Conservation (phyloP, 2,113 vertebrate species). For the Nesospiza acunhae region DNA sequence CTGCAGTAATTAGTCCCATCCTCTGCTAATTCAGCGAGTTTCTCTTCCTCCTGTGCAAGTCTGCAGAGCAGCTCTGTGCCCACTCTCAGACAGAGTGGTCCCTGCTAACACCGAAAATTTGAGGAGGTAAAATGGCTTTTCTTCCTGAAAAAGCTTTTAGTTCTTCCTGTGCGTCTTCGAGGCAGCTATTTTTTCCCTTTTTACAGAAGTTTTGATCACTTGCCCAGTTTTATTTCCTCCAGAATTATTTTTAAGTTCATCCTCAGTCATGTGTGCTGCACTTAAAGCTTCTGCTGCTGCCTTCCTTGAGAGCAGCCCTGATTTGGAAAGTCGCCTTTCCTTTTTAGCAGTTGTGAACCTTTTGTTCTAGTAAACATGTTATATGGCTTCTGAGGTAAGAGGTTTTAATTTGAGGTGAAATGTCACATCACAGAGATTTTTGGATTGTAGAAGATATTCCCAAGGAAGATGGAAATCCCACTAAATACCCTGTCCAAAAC, state of each 20-base stretch:
- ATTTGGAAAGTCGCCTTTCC: background rate
- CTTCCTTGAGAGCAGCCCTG: background rate
- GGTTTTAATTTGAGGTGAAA: background rate
- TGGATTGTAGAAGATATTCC: background rate
- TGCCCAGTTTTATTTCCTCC: slow-evolving; percentile 31
- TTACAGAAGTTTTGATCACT: background rate
- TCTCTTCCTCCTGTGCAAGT: background rate
- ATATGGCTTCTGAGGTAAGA: background rate
- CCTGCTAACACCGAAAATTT: background rate
- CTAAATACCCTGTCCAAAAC: background rate
- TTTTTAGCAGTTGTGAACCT: background rate
- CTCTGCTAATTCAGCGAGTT: background rate
- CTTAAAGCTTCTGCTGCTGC: background rate
- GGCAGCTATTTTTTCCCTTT: background rate
- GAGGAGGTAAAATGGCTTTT: background rate
- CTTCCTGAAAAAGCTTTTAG: background rate
- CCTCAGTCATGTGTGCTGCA: background rate
- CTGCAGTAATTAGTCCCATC: background rate
- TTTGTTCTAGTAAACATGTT: background rate
- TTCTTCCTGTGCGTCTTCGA: background rate
- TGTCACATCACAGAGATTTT: background rate
- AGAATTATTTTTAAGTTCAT: background rate
- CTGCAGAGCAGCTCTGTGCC: background rate
- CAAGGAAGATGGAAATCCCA: background rate
- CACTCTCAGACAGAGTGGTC: background rate